Percentiles rank a stretch among this genome's conserved stretches.
Evolutionary conservation across 2,797 vertebrate genomes (phyloP).

Genomic region (Rhodeus uyekii): DNA sequence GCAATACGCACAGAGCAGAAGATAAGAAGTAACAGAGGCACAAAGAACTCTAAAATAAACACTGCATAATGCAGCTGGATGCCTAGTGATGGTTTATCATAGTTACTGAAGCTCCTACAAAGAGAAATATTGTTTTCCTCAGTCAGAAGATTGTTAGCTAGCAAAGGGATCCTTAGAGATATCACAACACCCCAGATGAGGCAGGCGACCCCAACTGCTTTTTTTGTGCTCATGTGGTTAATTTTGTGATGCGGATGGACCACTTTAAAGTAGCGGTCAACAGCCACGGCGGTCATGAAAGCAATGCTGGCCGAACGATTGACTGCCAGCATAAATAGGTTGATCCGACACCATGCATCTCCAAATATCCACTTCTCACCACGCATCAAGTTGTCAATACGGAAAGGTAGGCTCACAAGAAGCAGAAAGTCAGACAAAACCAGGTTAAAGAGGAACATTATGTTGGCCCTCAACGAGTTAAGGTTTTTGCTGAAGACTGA

Average conservation of each 20-base stretch:
- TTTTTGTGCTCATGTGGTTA: conserved; percentile 52
- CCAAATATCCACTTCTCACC: conserved; percentile 65
- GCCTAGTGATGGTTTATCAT: not conserved
- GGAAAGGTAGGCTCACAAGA: conserved; percentile 74
- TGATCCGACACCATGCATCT: conserved; percentile 63
- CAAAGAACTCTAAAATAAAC: conserved; percentile 69
- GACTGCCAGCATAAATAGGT: conserved; percentile 75
- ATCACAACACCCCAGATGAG: conserved; percentile 69
- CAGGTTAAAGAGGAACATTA: conserved; percentile 74
- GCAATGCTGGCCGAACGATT: conserved; percentile 74
- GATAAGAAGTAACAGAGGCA: conserved; percentile 71
- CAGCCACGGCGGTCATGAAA: conserved; percentile 74
- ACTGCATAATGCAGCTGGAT: conserved; percentile 66
- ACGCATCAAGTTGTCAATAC: conserved; percentile 64
- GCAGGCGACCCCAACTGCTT: conserved; percentile 42
- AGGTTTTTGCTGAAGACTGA: conserved; percentile 75
- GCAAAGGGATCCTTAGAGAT: conserved; percentile 67
- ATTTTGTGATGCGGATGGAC: conserved; percentile 72
- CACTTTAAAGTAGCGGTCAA: conserved; percentile 78
- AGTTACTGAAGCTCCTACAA: conserved; percentile 69
- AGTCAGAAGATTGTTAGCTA: conserved; percentile 55
- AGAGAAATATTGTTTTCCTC: fast-evolving
- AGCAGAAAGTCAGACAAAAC: conserved; percentile 76
- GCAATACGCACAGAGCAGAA: conserved; percentile 70
- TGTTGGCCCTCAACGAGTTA: conserved; percentile 69